Conservation (phyloP, 2,113 vertebrate species). For the Platysternon megacephalum region DNA sequence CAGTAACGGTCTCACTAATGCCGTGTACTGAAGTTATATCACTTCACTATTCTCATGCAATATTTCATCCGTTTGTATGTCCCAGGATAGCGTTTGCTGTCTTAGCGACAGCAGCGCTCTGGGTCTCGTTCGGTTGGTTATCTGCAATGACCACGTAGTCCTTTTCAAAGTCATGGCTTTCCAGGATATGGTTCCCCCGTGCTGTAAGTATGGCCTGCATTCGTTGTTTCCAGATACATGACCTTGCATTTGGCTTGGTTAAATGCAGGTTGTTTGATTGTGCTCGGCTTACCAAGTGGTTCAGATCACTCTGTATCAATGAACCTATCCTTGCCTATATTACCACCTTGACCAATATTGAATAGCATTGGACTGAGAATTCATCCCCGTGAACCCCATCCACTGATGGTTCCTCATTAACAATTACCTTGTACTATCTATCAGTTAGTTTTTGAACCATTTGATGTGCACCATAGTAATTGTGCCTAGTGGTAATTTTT, state of each 20-base stretch:
- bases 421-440: background rate
- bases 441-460: background rate
- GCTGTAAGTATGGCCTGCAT: background rate
- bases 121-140: background rate
- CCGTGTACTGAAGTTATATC: accelerated
- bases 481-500: background rate
- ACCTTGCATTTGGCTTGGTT: background rate
- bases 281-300: background rate
- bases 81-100: background rate
- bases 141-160: background rate
- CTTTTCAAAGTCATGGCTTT: background rate
- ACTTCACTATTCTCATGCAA: background rate
- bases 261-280: background rate
- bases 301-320: background rate
- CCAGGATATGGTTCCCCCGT: background rate
- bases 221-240: background rate
- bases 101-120: background rate
- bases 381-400: background rate
- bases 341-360: background rate
- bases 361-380: background rate
- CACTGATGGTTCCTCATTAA: conserved; percentile 22
- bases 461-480: background rate
- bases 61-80: background rate
- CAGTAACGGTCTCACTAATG: background rate
- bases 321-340: background rate